Conservation (phyloP, 2,888 invertebrate species). For the Patella ulyssiponensis region DNA sequence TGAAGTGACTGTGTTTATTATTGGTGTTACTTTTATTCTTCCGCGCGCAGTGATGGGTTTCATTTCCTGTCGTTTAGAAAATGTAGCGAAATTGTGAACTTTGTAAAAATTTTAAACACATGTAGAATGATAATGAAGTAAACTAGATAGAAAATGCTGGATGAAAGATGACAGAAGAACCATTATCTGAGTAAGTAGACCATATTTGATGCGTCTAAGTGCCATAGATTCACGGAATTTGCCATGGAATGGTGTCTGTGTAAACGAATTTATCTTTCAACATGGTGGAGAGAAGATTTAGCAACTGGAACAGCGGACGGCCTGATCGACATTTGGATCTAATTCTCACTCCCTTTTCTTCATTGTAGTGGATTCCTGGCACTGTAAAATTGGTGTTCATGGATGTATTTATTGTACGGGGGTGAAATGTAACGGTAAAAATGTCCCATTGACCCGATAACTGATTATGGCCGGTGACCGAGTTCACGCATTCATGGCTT, state of each 20-base stretch:
- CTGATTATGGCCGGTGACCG: too few relatives aligned
- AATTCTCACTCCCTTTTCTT: too few relatives aligned
- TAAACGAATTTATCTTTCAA: slow-evolving; percentile 37
- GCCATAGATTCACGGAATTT: not conserved
- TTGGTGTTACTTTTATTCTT: not conserved
- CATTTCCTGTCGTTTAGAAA: slow-evolving; percentile 5
- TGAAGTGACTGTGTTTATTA: too few relatives aligned
- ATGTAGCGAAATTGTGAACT: slow-evolving; percentile 2
- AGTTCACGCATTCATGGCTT: too few relatives aligned
- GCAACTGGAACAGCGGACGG: too few relatives aligned
- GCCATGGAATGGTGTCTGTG: slow-evolving; percentile 14
- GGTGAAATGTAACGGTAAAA: too few relatives aligned
- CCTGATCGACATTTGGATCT: too few relatives aligned
- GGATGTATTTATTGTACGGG: too few relatives aligned
- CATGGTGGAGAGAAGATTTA: slow-evolving; percentile 27
- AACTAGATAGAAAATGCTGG: slow-evolving; percentile 36
- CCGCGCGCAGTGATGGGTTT: not conserved
- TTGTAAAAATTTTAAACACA: not conserved
- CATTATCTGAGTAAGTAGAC: slow-evolving; percentile 57
- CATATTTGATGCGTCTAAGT: not conserved
- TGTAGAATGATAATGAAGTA: slow-evolving; percentile 30
- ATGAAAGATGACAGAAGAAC: slow-evolving; percentile 61
- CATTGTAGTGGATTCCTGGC: too few relatives aligned
- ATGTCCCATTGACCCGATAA: too few relatives aligned
- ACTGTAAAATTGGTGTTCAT: too few relatives aligned